A percentile compares a stretch with the other conserved stretches of the same genome.
These are phyloP conservation scores for Cyprinodon brontotheroides DNA, from an alignment of 2,113 vertebrate genomes.

Conservation along the genomic window DNA sequence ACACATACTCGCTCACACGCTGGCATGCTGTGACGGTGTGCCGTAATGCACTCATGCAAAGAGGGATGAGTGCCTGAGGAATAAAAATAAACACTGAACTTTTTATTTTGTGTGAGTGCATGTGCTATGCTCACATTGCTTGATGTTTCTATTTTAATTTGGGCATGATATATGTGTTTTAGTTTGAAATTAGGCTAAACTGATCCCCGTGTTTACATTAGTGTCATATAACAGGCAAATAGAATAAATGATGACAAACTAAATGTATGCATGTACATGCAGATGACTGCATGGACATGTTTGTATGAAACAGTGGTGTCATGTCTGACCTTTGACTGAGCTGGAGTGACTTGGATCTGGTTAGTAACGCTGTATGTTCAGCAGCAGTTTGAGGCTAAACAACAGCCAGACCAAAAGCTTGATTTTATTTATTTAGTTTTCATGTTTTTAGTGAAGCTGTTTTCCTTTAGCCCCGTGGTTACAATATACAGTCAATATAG, in stretches of 20 bases:
- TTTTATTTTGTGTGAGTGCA: conserved; percentile 43
- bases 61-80: conserved; percentile 61
- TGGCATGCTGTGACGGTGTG: conserved; percentile 53
- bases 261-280: conserved; percentile 10
- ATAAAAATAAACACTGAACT: conserved; percentile 62
- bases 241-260: neutral
- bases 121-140: conserved; percentile 20
- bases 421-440: conserved; percentile 41
- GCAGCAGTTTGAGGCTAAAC: conserved; percentile 50
- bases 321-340: conserved; percentile 52
- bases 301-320: conserved; percentile 11
- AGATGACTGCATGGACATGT: conserved; percentile 12
- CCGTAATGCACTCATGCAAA: conserved; percentile 70
- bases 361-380: conserved; percentile 37
- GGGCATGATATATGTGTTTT: neutral
- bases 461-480: conserved; percentile 43
- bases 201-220: neutral
- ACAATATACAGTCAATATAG: conserved; percentile 5
- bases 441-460: conserved; percentile 30
- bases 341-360: conserved; percentile 52
- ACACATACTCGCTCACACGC: conserved; percentile 55
- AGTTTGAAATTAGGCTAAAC: neutral
- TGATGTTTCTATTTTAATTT: conserved; percentile 31
- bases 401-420: conserved; percentile 47
- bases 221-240: neutral